Conservation (phyloP, 2,797 vertebrate genomes). For the Pteropus rufus region DNA sequence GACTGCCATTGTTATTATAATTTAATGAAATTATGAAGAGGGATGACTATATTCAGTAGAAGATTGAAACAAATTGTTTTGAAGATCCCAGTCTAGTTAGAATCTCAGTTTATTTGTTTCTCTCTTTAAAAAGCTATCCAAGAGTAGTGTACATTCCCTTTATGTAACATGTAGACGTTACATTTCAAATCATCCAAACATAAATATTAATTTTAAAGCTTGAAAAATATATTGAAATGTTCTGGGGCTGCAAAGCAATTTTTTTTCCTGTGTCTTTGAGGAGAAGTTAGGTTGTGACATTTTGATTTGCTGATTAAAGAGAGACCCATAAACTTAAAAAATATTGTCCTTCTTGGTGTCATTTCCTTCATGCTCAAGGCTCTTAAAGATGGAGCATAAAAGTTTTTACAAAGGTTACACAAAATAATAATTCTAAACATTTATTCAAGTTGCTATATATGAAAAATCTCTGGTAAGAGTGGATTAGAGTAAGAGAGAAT, state of each 20-base stretch:
- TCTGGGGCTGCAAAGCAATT: neutral
- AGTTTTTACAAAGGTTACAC: neutral
- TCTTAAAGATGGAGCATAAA: neutral
- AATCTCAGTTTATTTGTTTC: neutral
- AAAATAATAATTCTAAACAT: neutral
- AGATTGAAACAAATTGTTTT: neutral
- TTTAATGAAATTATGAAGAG: neutral
- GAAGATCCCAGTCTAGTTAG: neutral
- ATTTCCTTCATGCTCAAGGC: neutral
- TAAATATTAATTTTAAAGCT: neutral
- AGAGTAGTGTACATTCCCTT: neutral
- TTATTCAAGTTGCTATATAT: neutral
- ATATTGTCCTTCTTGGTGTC: neutral
- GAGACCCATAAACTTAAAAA: neutral
- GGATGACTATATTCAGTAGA: neutral
- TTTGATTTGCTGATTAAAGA: neutral
- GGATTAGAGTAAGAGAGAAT: neutral
- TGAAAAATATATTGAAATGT: neutral
- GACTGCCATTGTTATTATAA: neutral
- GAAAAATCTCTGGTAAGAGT: neutral
- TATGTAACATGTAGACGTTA: neutral
- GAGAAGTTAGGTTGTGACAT: neutral
- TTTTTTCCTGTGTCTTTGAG: neutral
- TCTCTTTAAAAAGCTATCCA: neutral
- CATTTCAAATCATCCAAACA: neutral